Evolutionary conservation across 92 coral and sea anemone species (phyloP).

Genomic region (Nematostella vectensis): DNA sequence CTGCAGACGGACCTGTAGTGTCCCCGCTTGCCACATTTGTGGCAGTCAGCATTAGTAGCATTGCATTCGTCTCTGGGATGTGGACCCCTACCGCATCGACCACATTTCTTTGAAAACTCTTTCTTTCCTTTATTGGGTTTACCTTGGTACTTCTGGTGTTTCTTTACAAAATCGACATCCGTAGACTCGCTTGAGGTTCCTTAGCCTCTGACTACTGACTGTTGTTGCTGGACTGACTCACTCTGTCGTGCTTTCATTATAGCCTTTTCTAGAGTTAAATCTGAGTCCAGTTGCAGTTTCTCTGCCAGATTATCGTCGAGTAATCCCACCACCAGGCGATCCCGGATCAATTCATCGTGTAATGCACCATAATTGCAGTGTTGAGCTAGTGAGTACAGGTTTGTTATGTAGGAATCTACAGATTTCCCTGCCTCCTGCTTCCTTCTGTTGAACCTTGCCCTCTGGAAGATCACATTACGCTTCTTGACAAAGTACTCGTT

Average conservation of each 20-base stretch:
- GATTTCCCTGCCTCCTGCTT: constrained; percentile 37
- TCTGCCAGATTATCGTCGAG: constrained; percentile 29
- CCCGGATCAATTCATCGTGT: constrained; percentile 20
- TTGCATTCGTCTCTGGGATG: constrained; percentile 22
- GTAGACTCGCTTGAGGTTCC: constrained; percentile 10
- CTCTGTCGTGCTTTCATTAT: constrained; percentile 11
- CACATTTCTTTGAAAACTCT: too few relatives aligned
- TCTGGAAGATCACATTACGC: constrained; percentile 31
- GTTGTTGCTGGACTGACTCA: constrained; percentile 32
- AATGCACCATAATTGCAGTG: constrained; percentile 38
- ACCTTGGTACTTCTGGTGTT: not conserved
- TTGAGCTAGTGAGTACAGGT: constrained; percentile 26
- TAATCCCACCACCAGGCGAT: constrained; percentile 47
- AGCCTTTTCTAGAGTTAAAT: not conserved
- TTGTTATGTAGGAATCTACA: constrained; percentile 43
- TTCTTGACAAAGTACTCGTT: constrained; percentile 31
- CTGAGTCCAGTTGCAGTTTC: not conserved
- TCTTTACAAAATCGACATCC: constrained; percentile 1
- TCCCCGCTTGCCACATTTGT: constrained; percentile 35
- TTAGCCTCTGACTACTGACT: constrained; percentile 23
- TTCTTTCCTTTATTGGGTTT: not conserved
- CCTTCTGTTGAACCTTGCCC: constrained; percentile 35
- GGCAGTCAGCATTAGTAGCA: constrained; percentile 26
- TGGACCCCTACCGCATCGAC: not conserved
- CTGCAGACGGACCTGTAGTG: constrained; percentile 31